These are phyloP conservation scores for Luffia ferchaultella DNA, from an alignment of 2,888 invertebrate species.

Conservation along the genomic window DNA sequence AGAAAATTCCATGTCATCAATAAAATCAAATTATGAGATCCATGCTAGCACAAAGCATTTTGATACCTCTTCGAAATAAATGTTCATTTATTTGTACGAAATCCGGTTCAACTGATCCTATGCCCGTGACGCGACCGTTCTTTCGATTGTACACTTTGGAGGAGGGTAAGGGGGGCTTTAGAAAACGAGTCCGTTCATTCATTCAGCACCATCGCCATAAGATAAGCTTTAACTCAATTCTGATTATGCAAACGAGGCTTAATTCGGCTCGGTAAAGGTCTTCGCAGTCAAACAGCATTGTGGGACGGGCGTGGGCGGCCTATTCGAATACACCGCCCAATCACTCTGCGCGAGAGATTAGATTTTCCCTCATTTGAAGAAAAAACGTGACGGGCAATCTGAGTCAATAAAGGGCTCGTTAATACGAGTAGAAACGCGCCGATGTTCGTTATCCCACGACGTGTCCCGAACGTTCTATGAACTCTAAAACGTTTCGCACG, in stretches of 20 bases:
- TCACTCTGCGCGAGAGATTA: slow-evolving; percentile 43
- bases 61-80: too few species aligned
- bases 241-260: slow-evolving; percentile 46
- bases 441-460: background rate
- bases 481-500: background rate
- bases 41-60: too few species aligned
- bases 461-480: background rate
- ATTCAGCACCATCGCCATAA: slow-evolving; percentile 1
- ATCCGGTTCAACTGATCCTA: background rate
- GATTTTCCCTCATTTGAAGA: slow-evolving; percentile 49
- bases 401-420: slow-evolving; percentile 41
- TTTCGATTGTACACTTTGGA: background rate
- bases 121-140: background rate
- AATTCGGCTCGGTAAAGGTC: slow-evolving; percentile 34
- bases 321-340: slow-evolving; percentile 31
- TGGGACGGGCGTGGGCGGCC: slow-evolving; percentile 38
- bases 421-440: slow-evolving; percentile 6
- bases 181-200: background rate
- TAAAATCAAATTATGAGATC: too few species aligned
- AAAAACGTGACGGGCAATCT: slow-evolving; percentile 40
- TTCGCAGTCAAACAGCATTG: slow-evolving; percentile 36
- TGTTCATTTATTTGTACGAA: background rate
- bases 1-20: too few species aligned
- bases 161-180: background rate
- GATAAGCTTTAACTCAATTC: slow-evolving; percentile 19